Base-by-base conservation (phyloP, 2,113 vertebrate genomes). In the Pterocles gutturalis region DNA sequence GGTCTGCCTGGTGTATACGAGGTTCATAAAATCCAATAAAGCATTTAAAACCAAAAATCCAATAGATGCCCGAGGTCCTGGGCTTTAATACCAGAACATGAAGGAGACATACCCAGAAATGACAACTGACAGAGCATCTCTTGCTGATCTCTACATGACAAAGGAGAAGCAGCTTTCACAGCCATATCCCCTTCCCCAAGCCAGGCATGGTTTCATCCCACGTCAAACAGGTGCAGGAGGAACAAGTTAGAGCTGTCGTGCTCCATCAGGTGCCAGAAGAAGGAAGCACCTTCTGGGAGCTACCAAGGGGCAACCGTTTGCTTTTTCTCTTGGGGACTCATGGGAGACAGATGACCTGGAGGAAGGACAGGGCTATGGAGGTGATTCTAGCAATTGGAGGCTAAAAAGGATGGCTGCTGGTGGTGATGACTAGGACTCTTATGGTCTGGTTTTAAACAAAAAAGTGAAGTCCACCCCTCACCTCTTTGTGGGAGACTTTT, bases 1-100 rank as follows among this genome's bases (percentile, higher is more conserved):
- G 90, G 64, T 69, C 88, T 81, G 54, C 71, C 96, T 94, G 67
- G 71, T 81, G 38, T 78, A 36, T 58, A 75, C 38, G 83, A 95
- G 80, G 92, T 86, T 96, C 93, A 92, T 83, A 95, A 89, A 96
- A 97, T 93, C 93, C 90, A 93, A 96, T 96, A 93, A 94, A 89
- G 90, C 90, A 86, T 81, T 96, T 83, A 92, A 95, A 92, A n/a
- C n/a, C n/a, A 77, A 96, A 96, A 97, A 97, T 93, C 69, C 90
- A 96, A 71, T 81, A 89, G 81, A 78, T 86, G 79, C 88, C 83
- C 51, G 65, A 79, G 72, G 95, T 92, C 60, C 64, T 81, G 79
- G 60, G 53, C 51, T 96, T 89, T 93, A 80, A 92, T 92, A 87
- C 83, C 93, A 92, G 81, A 89, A 76, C 73, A 85, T 1, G 54